Evolutionary conservation across 2,888 invertebrate genomes (phyloP), one percentile per base, ranked within the genome.

Genomic region (Eubasilissa splendida): DNA sequence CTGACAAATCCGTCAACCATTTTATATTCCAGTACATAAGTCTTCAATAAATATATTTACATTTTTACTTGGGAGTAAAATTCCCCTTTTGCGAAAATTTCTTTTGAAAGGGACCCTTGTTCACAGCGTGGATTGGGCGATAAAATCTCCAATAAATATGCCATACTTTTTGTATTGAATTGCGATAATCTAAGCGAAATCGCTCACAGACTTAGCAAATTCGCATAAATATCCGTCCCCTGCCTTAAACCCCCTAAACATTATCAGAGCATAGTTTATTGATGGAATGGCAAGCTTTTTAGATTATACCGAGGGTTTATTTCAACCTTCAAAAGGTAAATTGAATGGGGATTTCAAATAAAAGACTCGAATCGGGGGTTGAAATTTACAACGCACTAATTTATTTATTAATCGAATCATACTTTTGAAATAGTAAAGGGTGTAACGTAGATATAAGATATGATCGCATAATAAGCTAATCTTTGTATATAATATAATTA

Each of bases 161-260:
- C 63, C 63, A 42, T 42, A 63, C 63, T 63, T 63, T 63, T 63
- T 63, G 63, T 63, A 63, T 63, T 63, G 63, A 63, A 63, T 33
- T 63, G 63, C 42, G 63, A 63, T 63, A 63, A 63, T 63, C 63
- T 63, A 63, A 63, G 63, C 63, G 31, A 63, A 63, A 63, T 63
- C 63, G 63, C 33, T 63, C 33, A 33, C 33, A 63, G 42, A 31
- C 42, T 63, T 33, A 63, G 63, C 63, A 63, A 63, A 63, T 63
- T 42, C 33, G 63, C 31, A 63, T 63, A 63, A 63, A 63, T 63
- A 63, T 63, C 33, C 63, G 31, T 5, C 63, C 31, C 31, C 10
- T 10, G 31, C 63, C 33, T n/a, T 31, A 63, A 63, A 63, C 12
- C 63, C 63, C 42, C 31, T 33, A 63, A 63, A 63, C 42, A 63